phyloP scores from a whole-genome alignment of 2,888 invertebrate species.

The Torymus auratus region DNA sequence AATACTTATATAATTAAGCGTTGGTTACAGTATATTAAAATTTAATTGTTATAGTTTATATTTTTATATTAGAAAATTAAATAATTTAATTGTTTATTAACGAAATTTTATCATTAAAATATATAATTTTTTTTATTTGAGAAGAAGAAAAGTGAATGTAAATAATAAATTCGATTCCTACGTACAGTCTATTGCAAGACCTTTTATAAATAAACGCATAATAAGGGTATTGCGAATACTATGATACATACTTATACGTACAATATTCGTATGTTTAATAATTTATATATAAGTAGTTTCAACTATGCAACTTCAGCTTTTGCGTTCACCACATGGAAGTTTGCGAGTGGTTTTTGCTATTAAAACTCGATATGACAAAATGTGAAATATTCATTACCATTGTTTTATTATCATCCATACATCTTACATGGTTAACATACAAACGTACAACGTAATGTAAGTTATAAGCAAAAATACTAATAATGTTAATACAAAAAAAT shows the following conservation, averaged over 20 bases:
- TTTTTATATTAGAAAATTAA: constrained; percentile 36
- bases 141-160: constrained; percentile 32
- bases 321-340: constrained; percentile 7
- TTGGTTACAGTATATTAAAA: constrained; percentile 35
- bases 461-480: constrained; percentile 30
- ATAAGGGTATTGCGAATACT: constrained; percentile 11
- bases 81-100: constrained; percentile 6
- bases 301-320: constrained; percentile 1
- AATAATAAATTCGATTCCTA: constrained; percentile 26
- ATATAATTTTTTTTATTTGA: constrained; percentile 1
- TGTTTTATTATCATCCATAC: constrained; percentile 45
- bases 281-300: constrained; percentile 20
- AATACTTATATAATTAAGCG: constrained; percentile 28
- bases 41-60: constrained; percentile 43
- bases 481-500: constrained; percentile 52
- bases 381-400: constrained; percentile 21
- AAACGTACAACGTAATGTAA: constrained; percentile 26
- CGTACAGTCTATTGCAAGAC: constrained; percentile 13
- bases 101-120: constrained; percentile 9
- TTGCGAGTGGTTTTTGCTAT: constrained; percentile 11
- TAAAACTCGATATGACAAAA: constrained; percentile 22
- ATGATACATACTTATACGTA: constrained; percentile 40
- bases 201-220: constrained; percentile 43
- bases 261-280: constrained; percentile 22
- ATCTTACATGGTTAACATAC: constrained; percentile 44